These are phyloP conservation scores for Albula glossodonta DNA, from an alignment of 2,113 vertebrate genomes.

Conservation along the genomic window DNA sequence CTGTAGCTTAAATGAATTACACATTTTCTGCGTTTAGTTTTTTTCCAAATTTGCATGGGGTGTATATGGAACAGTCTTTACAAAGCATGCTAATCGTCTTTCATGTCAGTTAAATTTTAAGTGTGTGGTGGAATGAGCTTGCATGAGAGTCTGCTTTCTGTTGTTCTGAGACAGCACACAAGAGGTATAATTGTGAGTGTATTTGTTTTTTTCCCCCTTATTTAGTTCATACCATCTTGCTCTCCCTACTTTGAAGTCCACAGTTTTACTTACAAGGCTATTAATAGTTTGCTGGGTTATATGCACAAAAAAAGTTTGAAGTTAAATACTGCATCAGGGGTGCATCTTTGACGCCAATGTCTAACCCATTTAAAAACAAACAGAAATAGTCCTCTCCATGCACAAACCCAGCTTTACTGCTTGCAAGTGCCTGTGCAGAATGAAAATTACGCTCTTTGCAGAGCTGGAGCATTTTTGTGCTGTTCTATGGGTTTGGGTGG, in stretches of 20 bases:
- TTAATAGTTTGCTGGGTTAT: neutral
- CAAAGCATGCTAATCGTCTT: neutral
- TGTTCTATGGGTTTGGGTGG: neutral
- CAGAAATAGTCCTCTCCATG: neutral
- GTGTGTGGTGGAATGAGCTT: neutral
- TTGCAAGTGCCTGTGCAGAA: neutral
- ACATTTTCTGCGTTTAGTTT: neutral
- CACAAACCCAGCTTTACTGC: neutral
- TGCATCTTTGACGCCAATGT: neutral
- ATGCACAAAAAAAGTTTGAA: neutral
- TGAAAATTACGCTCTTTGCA: constrained; percentile 1
- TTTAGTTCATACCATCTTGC: neutral
- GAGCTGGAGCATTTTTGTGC: constrained; percentile 4
- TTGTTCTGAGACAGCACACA: neutral
- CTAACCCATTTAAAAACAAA: neutral
- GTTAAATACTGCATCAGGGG: neutral
- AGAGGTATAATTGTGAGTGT: neutral
- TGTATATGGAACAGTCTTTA: neutral
- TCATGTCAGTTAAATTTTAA: neutral
- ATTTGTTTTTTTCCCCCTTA: neutral
- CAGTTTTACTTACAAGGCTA: neutral
- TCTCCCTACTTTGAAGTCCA: neutral
- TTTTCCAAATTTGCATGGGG: neutral
- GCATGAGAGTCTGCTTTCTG: neutral
- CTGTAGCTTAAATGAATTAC: neutral